phyloP scores from a whole-genome alignment of 2,113 vertebrate genomes.

The Lagopus leucura region DNA sequence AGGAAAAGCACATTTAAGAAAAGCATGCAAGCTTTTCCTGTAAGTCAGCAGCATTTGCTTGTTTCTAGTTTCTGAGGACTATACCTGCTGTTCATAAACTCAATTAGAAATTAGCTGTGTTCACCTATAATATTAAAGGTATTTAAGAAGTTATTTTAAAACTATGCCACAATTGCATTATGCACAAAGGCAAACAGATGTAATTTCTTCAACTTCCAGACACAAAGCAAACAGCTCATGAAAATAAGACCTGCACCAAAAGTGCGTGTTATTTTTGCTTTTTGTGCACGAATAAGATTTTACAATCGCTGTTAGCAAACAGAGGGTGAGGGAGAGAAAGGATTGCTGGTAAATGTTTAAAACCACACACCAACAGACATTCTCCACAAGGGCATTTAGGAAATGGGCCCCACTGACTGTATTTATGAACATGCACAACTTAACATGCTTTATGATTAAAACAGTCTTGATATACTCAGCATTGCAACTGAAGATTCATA shows the following conservation, averaged over 20 bases:
- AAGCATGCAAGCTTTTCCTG: not conserved
- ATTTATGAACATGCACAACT: not conserved
- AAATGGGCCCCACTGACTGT: not conserved
- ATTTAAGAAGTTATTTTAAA: not conserved
- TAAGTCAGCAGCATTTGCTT: not conserved
- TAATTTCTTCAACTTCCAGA: not conserved
- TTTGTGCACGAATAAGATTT: not conserved
- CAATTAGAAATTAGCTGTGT: not conserved
- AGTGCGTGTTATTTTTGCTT: not conserved
- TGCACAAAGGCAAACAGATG: not conserved
- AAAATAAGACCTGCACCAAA: not conserved
- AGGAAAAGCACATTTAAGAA: not conserved
- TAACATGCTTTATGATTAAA: not conserved
- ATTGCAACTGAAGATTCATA: not conserved
- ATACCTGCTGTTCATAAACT: not conserved
- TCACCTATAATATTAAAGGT: not conserved
- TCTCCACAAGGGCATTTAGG: not conserved
- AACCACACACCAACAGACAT: not conserved
- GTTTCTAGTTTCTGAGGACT: not conserved
- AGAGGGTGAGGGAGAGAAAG: accelerated
- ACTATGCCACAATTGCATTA: not conserved
- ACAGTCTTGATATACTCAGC: not conserved
- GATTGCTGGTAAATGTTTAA: not conserved
- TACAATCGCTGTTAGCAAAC: not conserved
- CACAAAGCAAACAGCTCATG: not conserved